phyloP scores from a whole-genome alignment of 2,113 vertebrate species.

The Butastur rufipennis region DNA sequence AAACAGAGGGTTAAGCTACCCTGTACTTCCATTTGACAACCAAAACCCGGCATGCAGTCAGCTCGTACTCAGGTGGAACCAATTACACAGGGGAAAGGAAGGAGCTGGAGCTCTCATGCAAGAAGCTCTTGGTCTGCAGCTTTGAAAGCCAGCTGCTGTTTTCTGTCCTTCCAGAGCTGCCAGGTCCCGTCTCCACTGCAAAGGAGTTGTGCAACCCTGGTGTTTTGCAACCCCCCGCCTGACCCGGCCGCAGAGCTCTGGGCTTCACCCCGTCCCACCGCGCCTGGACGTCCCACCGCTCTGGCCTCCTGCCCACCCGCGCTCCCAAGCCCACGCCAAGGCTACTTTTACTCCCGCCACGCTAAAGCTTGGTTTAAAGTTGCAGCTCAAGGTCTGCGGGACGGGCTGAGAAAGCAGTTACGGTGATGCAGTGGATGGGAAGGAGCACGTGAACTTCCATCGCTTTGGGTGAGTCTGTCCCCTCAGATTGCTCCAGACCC shows the following conservation, averaged over 20 bases:
- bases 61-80: background rate
- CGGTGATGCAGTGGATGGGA: rapidly evolving
- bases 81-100: background rate
- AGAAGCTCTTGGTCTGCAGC: background rate
- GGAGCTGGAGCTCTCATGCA: background rate
- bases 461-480: rapidly evolving
- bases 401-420: background rate
- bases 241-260: background rate
- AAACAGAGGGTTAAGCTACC: background rate
- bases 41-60: background rate
- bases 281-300: background rate
- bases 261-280: background rate
- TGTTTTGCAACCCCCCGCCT: background rate
- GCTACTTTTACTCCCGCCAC: background rate
- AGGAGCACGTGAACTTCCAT: background rate
- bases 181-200: background rate
- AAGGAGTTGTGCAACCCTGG: background rate
- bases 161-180: background rate
- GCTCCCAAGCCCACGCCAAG: background rate
- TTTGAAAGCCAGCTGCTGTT: background rate
- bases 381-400: background rate
- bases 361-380: background rate
- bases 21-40: background rate
- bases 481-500: background rate
- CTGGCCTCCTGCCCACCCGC: background rate